Evolutionary conservation across 2,888 invertebrate genomes (phyloP).

Genomic region (Nemurella pictetii): DNA sequence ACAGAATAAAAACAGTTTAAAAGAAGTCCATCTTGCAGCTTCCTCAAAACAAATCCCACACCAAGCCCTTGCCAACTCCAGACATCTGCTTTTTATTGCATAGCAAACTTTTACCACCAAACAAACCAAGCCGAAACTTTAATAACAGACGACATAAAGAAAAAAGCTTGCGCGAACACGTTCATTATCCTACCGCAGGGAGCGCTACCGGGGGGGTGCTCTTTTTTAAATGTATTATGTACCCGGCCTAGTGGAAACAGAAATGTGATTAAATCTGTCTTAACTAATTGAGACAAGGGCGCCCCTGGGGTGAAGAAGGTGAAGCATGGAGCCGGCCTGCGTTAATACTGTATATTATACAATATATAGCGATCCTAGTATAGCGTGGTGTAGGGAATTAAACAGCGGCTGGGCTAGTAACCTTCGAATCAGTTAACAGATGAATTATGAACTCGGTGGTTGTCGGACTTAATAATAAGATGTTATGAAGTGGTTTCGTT

Average conservation of each 20-base stretch:
- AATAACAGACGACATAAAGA: conserved; percentile 5
- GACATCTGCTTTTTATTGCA: not conserved
- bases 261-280: conserved; percentile 30
- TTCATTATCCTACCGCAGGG: conserved; percentile 17
- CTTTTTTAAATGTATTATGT: not conserved
- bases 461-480: not conserved
- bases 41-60: too few species aligned
- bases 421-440: not conserved
- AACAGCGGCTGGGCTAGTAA: not conserved
- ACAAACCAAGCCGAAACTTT: not conserved
- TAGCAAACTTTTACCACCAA: not conserved
- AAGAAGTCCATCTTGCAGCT: too few species aligned
- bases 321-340: not conserved
- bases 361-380: not conserved
- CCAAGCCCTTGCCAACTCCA: too few species aligned
- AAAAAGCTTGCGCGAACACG: conserved; percentile 6
- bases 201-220: not conserved
- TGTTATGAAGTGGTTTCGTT: not conserved
- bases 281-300: conserved; percentile 29
- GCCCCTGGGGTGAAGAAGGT: not conserved
- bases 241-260: not conserved
- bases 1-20: too few species aligned
- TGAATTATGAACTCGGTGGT: not conserved
- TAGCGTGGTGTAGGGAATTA: not conserved
- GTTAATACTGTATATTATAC: not conserved